Conservation (phyloP, 2,797 vertebrate genomes). For the Leptodactylus fallax region DNA sequence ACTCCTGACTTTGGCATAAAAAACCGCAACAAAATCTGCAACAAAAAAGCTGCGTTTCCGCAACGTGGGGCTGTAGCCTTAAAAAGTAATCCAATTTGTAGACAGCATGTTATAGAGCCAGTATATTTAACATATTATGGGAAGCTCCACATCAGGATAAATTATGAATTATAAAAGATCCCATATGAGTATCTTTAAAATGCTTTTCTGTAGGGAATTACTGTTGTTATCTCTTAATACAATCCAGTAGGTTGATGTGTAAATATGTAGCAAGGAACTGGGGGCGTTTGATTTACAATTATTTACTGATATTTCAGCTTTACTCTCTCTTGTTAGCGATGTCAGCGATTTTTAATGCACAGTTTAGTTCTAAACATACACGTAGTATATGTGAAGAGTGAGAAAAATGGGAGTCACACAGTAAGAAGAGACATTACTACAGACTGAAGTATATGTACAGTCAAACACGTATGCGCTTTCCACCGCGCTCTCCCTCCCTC, state of each 20-base stretch:
- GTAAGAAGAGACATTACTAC: background rate
- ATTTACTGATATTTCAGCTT: background rate
- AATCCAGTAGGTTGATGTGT: background rate
- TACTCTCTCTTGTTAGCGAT: background rate
- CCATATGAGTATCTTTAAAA: background rate
- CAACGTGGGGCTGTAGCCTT: too few relatives aligned
- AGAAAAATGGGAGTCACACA: background rate
- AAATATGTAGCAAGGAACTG: background rate
- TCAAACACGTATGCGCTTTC: constrained; percentile 6
- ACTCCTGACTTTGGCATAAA: too few relatives aligned
- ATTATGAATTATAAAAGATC: background rate
- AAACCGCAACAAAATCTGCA: too few relatives aligned
- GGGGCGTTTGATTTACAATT: background rate
- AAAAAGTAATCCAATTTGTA: too few relatives aligned
- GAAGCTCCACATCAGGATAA: background rate
- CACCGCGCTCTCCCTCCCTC: constrained; percentile 42
- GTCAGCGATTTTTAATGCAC: background rate
- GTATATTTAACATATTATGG: background rate
- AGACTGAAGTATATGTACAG: constrained; percentile 43
- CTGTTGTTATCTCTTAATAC: background rate
- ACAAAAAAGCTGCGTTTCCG: too few relatives aligned
- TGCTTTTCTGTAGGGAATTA: background rate
- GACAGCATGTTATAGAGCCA: too few relatives aligned
- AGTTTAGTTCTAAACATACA: background rate
- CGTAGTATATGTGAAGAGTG: background rate